Percentiles rank a stretch among this genome's conserved stretches.
These are phyloP conservation scores for Drosophila kokeensis DNA, from an alignment of 2,888 invertebrate species.

Conservation along the genomic window DNA sequence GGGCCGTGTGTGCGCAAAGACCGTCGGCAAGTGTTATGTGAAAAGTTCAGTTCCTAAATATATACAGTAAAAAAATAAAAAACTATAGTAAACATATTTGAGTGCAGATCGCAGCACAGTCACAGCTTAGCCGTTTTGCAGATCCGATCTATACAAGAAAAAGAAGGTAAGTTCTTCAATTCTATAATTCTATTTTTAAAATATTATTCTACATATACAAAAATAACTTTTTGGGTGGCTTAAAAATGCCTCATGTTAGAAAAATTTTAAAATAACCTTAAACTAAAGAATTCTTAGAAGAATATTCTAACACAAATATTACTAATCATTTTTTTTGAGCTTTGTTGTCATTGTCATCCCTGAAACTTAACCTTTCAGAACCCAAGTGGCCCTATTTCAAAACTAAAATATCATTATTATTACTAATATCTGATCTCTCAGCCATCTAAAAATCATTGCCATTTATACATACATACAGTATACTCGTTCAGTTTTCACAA, in stretches of 20 bases:
- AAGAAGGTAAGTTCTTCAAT: conserved; percentile 36
- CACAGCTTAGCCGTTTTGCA: not conserved
- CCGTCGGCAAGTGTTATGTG: conserved; percentile 67
- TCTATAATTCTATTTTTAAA: not conserved
- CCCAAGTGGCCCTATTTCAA: not conserved
- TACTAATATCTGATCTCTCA: not conserved
- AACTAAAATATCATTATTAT: conserved; percentile 2
- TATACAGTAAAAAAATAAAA: not conserved
- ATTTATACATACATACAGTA: not conserved
- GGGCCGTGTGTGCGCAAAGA: conserved; percentile 40
- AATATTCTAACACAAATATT: not conserved
- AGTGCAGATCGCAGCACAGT: not conserved
- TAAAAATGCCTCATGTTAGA: not conserved
- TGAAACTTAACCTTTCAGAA: not conserved
- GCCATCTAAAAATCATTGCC: not conserved
- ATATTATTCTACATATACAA: not conserved
- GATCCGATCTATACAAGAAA: conserved; percentile 1
- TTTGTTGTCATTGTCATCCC: not conserved
- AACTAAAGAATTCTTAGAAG: not conserved
- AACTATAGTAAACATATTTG: conserved; percentile 3
- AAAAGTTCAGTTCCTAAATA: conserved; percentile 27
- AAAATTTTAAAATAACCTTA: not conserved
- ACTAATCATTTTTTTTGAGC: not conserved
- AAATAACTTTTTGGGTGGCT: not conserved
- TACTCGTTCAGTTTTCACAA: no score